A percentile compares a stretch with the other conserved stretches of the same genome.
These are phyloP conservation scores for Paedocypris micromegethes DNA, from an alignment of 2,797 vertebrate genomes.

Conservation along the genomic window DNA sequence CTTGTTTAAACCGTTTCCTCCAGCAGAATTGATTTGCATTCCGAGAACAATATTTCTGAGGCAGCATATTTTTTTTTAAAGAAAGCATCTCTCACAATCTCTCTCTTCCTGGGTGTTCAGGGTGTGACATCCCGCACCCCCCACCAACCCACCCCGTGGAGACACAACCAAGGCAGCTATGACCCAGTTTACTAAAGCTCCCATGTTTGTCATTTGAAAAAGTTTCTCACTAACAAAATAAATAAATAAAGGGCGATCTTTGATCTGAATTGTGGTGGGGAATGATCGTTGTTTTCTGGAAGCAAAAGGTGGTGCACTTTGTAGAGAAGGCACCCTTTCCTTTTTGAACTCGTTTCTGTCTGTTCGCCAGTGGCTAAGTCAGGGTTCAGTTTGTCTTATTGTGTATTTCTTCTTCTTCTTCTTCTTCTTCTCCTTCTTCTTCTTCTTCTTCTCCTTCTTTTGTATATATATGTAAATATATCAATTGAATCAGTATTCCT, in stretches of 20 bases:
- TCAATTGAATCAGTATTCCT: no score
- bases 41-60: constrained; percentile 47
- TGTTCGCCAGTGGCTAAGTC: constrained; percentile 37
- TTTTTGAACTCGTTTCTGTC: constrained; percentile 43
- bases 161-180: constrained; percentile 56
- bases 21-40: constrained; percentile 40
- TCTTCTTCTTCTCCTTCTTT: no score
- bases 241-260: constrained; percentile 55
- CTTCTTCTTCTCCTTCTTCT: no score
- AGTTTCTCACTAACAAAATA: constrained; percentile 30
- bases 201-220: constrained; percentile 55
- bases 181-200: constrained; percentile 63
- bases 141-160: constrained; percentile 43
- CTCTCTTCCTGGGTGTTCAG: constrained; percentile 52
- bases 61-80: constrained; percentile 44
- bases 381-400: constrained; percentile 26
- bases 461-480: no score
- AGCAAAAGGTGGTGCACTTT: constrained; percentile 54
- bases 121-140: constrained; percentile 40
- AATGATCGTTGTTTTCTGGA: constrained; percentile 66
- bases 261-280: constrained; percentile 64
- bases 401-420: no score
- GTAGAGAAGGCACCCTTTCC: constrained; percentile 45
- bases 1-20: constrained; percentile 5
- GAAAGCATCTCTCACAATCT: constrained; percentile 40